Base-by-base conservation (phyloP, 2,113 vertebrate species). In the Lamprologus speciosus region DNA sequence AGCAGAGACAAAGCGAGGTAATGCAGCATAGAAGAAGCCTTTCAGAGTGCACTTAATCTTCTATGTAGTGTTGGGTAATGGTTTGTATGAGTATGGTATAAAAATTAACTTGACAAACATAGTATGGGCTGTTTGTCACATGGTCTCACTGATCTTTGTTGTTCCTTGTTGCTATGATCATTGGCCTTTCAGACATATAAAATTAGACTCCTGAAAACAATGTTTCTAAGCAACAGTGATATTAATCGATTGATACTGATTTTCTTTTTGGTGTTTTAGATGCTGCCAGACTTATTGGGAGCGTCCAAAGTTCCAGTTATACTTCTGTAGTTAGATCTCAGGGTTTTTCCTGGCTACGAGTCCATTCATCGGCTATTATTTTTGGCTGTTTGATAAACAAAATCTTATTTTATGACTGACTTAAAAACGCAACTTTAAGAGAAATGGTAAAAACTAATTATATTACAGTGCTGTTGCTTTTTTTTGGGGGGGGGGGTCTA, bases 1-100 rank as follows among this genome's bases (percentile, higher is more conserved):
- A 97, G 9, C 96, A 97, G 75, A 95, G 98, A n/a, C 96, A 97
- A 84, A 94, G 95, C 1, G 98, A 98, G 97, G 98, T 98, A 78
- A 85, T 21, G 4, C 53, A 10, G 9, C 5, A 47, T 40, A 35
- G 10, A 14, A 68, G 40, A 21, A 31, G 33, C 88, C 40, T 58
- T 55, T 79, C 14, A 53, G 83, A 47, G 47, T 70, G 78, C 70
- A 63, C 75, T 81, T 83, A 84, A 83, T 91, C 87, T 87, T 28
- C 7, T 40, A 37, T 40, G 70, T 8, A 50, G 33, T 9, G 5
- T 4, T 51, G 17, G 13, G 60, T 80, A 47, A 60, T 35, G 7
- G 40, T 35, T 73, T 33, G 5, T 70, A 28, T 55, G 17, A 54
- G 33, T n/a, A 7, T 9, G 5, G 40, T 13, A 9, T 23, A 1